phyloP scores from a whole-genome alignment of 2,888 invertebrate genomes.

The Hemistola chrysoprasaria region DNA sequence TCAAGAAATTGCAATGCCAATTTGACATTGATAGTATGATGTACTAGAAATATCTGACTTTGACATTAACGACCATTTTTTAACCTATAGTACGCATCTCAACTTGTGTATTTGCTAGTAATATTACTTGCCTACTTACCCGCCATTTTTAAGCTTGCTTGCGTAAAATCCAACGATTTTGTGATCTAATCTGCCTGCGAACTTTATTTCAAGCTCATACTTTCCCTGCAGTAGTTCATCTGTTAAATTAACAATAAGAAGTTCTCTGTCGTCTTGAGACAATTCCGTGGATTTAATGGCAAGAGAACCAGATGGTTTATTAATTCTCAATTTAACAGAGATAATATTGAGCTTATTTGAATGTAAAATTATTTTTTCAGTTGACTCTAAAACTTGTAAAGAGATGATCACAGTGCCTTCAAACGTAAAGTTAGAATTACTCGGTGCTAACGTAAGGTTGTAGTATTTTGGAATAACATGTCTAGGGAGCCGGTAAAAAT shows the following conservation, averaged over 20 bases:
- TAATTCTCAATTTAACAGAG: constrained; percentile 35
- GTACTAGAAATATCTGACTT: no score
- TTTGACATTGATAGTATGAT: no score
- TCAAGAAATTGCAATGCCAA: no score
- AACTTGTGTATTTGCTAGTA: not conserved
- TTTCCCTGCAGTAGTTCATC: constrained; percentile 43
- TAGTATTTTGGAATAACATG: constrained; percentile 84
- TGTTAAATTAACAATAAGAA: constrained; percentile 57
- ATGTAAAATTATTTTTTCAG: constrained; percentile 82
- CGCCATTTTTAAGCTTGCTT: constrained; percentile 72
- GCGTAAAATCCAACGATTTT: constrained; percentile 82
- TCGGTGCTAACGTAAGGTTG: constrained; percentile 85
- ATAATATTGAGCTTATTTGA: constrained; percentile 81
- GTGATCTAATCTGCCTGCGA: constrained; percentile 73
- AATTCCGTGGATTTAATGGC: constrained; percentile 29
- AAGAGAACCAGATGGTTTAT: constrained; percentile 18
- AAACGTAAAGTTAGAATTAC: constrained; percentile 79
- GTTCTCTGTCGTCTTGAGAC: constrained; percentile 53
- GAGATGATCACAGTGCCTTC: constrained; percentile 80
- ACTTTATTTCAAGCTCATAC: constrained; percentile 69
- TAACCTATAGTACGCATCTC: not conserved
- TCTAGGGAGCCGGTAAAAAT: constrained; percentile 74
- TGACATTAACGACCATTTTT: not conserved
- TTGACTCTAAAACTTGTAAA: constrained; percentile 62
- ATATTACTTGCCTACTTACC: constrained; percentile 46